Evolutionary conservation across 1,140 invertebrate genomes (phyloP).

Genomic region (Drosophila albomicans): DNA sequence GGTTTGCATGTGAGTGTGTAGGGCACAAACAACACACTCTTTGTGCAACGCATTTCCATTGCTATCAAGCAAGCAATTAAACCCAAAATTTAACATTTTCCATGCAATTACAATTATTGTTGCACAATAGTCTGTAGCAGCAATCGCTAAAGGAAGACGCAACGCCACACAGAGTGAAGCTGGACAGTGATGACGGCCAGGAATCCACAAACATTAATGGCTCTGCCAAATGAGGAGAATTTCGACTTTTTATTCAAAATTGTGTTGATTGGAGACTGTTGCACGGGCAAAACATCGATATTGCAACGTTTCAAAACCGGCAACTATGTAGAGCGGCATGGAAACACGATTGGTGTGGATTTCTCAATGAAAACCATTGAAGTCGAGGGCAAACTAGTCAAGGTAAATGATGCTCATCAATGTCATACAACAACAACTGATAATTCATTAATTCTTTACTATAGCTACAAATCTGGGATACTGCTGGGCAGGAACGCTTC

Average conservation of each 20-base stretch:
- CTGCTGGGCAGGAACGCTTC: slow-evolving; percentile 96
- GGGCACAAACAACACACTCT: slow-evolving; percentile 45
- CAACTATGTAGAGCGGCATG: slow-evolving; percentile 96
- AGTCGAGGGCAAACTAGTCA: slow-evolving; percentile 96
- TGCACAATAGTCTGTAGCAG: slow-evolving; percentile 29
- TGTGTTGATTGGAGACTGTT: slow-evolving; percentile 91
- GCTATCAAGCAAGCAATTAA: slow-evolving; percentile 38
- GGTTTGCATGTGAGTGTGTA: slow-evolving; percentile 9
- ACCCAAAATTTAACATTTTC: slow-evolving; percentile 45
- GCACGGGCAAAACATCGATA: slow-evolving; percentile 93
- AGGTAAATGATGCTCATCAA: slow-evolving; percentile 87
- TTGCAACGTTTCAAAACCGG: slow-evolving; percentile 97
- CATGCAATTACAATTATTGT: slow-evolving; percentile 40
- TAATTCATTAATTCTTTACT: background rate
- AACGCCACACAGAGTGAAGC: slow-evolving; percentile 1
- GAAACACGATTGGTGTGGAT: slow-evolving; percentile 97
- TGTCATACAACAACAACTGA: slow-evolving; percentile 1
- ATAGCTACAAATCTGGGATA: slow-evolving; percentile 94
- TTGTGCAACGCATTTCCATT: slow-evolving; percentile 57
- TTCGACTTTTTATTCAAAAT: slow-evolving; percentile 93
- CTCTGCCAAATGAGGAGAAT: slow-evolving; percentile 87
- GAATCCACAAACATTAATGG: slow-evolving; percentile 86
- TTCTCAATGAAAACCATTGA: slow-evolving; percentile 98
- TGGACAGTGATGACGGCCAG: slow-evolving; percentile 84
- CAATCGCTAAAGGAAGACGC: slow-evolving; percentile 23